Conservation (phyloP, 2,113 vertebrate genomes). For the Chaetodon auriga region DNA sequence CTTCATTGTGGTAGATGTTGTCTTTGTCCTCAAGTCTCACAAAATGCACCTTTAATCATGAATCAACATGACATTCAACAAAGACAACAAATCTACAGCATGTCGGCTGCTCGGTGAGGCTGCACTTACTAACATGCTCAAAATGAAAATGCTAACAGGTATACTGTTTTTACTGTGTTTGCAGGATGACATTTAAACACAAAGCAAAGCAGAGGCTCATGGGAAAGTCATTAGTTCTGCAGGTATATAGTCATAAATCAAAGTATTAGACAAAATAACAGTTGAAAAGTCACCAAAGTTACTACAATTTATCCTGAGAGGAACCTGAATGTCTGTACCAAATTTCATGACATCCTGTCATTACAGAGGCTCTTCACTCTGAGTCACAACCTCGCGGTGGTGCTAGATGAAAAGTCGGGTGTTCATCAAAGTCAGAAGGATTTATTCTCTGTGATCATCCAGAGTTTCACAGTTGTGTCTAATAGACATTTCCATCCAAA, state of each 20-base stretch:
- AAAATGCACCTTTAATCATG: background rate
- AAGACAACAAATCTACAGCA: background rate
- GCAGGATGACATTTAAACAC: background rate
- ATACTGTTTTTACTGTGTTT: background rate
- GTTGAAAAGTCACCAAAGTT: background rate
- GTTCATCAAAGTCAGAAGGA: background rate
- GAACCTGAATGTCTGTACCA: no score
- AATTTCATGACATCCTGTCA: background rate
- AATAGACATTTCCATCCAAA: background rate
- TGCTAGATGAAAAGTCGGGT: background rate
- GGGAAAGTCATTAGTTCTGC: no score
- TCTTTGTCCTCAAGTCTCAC: background rate
- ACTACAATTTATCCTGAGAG: no score
- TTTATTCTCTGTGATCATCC: background rate
- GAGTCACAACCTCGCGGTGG: no score
- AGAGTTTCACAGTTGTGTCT: background rate
- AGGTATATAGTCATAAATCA: background rate
- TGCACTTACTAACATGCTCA: background rate
- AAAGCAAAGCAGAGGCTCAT: no score
- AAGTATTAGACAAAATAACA: no score
- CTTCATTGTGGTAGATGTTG: background rate
- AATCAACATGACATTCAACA: background rate
- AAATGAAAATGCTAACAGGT: no score
- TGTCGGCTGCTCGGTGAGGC: background rate
- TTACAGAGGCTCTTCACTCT: no score